A percentile compares a stretch with the other conserved stretches of the same genome.
phyloP scores from a whole-genome alignment of 2,113 vertebrate species.

The Trogon melanurus region DNA sequence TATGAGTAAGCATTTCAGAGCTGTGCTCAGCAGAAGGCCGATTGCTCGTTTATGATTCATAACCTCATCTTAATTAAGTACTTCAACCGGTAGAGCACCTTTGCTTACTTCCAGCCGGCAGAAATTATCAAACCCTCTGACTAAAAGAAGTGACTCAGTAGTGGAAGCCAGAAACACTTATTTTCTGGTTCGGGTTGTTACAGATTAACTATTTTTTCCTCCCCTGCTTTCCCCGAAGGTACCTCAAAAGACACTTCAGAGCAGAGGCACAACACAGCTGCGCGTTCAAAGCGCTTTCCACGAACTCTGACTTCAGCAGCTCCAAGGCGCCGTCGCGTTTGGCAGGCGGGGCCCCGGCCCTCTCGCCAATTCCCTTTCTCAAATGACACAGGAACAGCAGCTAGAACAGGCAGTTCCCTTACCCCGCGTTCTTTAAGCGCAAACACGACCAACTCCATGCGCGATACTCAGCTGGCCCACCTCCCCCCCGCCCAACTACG shows the following conservation, averaged over 20 bases:
- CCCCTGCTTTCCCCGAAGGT: neutral
- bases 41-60: constrained; percentile 52
- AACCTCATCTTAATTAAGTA: neutral
- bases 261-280: neutral
- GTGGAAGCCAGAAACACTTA: neutral
- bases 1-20: neutral
- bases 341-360: neutral
- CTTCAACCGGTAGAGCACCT: constrained; percentile 32
- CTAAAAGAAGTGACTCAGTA: neutral
- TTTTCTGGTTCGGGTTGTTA: neutral
- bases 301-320: constrained; percentile 6
- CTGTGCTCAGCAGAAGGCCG: constrained; percentile 27
- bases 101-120: neutral
- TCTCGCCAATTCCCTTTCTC: neutral
- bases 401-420: constrained; percentile 14
- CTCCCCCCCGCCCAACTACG: neutral
- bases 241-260: neutral
- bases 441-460: neutral
- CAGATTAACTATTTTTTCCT: neutral
- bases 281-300: neutral
- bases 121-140: neutral
- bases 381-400: constrained; percentile 28
- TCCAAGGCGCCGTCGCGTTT: neutral
- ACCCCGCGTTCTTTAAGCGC: neutral
- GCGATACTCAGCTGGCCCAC: neutral